phyloP scores from a whole-genome alignment of 2,888 invertebrate species.

The Caenorhabditis wallacei region DNA sequence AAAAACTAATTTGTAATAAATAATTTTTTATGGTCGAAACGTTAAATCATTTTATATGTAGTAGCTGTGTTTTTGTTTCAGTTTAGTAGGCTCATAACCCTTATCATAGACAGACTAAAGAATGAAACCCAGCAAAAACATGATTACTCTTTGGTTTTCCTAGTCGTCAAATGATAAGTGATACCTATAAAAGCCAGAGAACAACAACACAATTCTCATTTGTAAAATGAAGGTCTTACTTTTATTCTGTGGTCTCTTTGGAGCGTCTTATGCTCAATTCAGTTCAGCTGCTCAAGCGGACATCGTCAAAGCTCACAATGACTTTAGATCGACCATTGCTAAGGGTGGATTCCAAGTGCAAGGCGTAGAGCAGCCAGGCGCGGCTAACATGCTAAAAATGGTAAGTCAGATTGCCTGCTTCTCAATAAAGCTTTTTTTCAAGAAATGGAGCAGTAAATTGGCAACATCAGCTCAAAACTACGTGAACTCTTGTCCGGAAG shows the following conservation, averaged over 20 bases:
- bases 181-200: too few relatives aligned
- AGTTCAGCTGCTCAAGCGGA: slow-evolving; percentile 31
- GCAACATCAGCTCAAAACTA: not conserved
- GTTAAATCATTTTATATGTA: too few relatives aligned
- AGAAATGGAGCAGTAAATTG: not conserved
- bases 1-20: too few relatives aligned
- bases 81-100: too few relatives aligned
- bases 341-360: not conserved
- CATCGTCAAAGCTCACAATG: slow-evolving; percentile 47
- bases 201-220: too few relatives aligned
- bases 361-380: not conserved
- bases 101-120: too few relatives aligned
- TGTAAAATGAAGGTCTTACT: too few relatives aligned
- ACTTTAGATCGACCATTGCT: slow-evolving; percentile 4
- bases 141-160: too few relatives aligned
- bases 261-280: slow-evolving; percentile 38
- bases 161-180: too few relatives aligned
- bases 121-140: too few relatives aligned
- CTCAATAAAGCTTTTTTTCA: not conserved
- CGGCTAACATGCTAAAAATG: not conserved
- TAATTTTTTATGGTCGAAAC: too few relatives aligned
- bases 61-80: too few relatives aligned
- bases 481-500: not conserved
- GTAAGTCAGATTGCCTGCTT: not conserved
- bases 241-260: slow-evolving; percentile 23